Evolutionary conservation across 2,888 invertebrate genomes (phyloP), one percentile per base, ranked within the genome.

Genomic region (Sthenelais limicola): DNA sequence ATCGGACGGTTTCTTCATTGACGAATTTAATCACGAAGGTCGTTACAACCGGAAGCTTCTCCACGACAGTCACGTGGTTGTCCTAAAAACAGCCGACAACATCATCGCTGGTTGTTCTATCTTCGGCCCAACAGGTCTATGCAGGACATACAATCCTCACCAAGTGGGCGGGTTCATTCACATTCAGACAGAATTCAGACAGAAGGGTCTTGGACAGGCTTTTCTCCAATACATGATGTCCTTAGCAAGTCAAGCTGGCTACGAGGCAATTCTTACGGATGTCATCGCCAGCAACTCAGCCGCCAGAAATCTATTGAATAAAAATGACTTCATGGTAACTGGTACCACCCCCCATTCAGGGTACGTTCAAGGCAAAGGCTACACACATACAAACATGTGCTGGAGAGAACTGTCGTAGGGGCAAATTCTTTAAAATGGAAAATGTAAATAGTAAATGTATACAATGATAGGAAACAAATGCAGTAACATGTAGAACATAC

Each of bases 21-120:
- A 70, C 33, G 70, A 70, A 24, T 70, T 70, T 43, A 70, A 7
- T 18, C 26, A 35, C n/a, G 1, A 38, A 5, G 70, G 70, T 5
- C 56, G 56, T 43, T 56, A 54, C 70, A 70, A 70, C 70, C 35
- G 70, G 3, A 54, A 33, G 15, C 33, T 70, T 18, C n/a, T 70
- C 28, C 21, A 12, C 24, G 51, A 70, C 15, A 38, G 52, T 9
- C 38, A 54, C 26, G 54, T 70, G 32, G 21, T 70, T 26, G 38
- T 54, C 3, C 43, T 30, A 24, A 51, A 70, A 43, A 70, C 52
- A 7, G 30, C 33, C 3, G 70, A 54, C 21, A 56, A 51, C 26
- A 43, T 30, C 26, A 51, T 56, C 21, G 54, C 56, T 32, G 70
- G 52, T 2, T 24, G 38, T 15, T 24, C 70, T 5, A n/a, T 70